Evolutionary conservation across 2,888 invertebrate genomes (phyloP), one percentile per base, ranked within the genome.

Genomic region (Heliothis peltigera): DNA sequence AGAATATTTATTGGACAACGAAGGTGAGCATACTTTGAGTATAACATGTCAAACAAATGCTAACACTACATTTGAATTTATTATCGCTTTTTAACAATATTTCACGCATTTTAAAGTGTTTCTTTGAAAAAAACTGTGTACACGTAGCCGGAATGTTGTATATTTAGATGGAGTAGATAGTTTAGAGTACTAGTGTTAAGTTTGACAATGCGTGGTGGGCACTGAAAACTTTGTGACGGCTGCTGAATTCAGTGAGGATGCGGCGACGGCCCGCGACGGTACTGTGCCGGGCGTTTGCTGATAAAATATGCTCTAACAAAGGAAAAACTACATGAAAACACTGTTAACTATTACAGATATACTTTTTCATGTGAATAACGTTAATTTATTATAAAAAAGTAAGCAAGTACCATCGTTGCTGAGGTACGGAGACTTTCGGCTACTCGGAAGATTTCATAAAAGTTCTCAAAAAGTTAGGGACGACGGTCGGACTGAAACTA

Each of bases 221-320:
- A 75, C 81, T 83, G 83, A 83, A 90, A 91, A 90, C 84, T 90
- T 89, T 84, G 84, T 82, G 81, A 81, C 75, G 84, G 84, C 77
- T 76, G 73, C 82, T 85, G 83, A 87, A 84, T 85, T 87, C 91
- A 92, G 93, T 93, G 84, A 81, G 82, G 84, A 85, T 85, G 88
- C 89, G 90, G 90, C 91, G 89, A 80, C 89, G 89, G 89, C 83
- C 87, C 84, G 89, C 89, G 90, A 66, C 90, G 92, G 92, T 91
- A 77, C 89, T 89, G 87, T 86, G 84, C 77, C 70, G 64, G 53
- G 67, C 72, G 76, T 59, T 67, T 35, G 64, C 72, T 71, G 70
- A 75, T 64, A 77, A 77, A 71, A 61, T 61, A 57, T 49, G 48
- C 44, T 69, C 21, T 68, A 62, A 74, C 78, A 62, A 68, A 65